phyloP scores from a whole-genome alignment of 1,140 invertebrate species.

The Atta texana region DNA sequence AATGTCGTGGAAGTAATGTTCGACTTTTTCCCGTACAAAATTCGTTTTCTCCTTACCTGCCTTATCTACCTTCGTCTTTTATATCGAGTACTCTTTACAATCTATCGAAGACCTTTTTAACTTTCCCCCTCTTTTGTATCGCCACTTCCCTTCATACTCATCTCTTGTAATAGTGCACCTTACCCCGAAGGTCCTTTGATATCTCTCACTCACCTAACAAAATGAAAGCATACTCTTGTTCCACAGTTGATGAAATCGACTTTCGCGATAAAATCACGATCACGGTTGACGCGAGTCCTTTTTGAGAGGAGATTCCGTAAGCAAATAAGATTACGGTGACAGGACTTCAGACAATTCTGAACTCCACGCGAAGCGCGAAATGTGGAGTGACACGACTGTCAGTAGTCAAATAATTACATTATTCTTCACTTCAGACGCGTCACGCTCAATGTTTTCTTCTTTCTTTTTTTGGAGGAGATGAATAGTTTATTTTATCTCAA shows the following conservation, averaged over 20 bases:
- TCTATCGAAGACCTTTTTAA: conserved; percentile 62
- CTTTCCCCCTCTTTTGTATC: conserved; percentile 53
- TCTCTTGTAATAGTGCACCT: conserved; percentile 40
- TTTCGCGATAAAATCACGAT: conserved; percentile 60
- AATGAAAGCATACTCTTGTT: conserved; percentile 60
- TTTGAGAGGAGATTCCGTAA: conserved; percentile 50
- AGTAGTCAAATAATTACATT: conserved; percentile 50
- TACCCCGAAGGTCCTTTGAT: conserved; percentile 44
- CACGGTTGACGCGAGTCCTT: conserved; percentile 50
- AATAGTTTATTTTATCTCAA: conserved; percentile 11
- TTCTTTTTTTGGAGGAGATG: not conserved
- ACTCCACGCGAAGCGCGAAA: conserved; percentile 33
- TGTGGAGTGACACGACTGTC: conserved; percentile 39
- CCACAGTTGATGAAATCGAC: conserved; percentile 60
- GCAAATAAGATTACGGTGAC: conserved; percentile 59
- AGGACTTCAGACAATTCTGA: conserved; percentile 53
- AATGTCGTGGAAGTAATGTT: conserved; percentile 66
- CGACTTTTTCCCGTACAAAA: conserved; percentile 61
- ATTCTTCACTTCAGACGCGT: conserved; percentile 1
- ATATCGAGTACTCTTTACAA: conserved; percentile 57
- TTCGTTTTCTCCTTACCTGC: conserved; percentile 61
- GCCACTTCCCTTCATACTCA: conserved; percentile 55
- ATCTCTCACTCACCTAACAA: conserved; percentile 53
- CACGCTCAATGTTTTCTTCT: not conserved
- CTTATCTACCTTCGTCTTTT: conserved; percentile 68